Conservation (phyloP, 2,113 vertebrate genomes). For the Lepus europaeus region DNA sequence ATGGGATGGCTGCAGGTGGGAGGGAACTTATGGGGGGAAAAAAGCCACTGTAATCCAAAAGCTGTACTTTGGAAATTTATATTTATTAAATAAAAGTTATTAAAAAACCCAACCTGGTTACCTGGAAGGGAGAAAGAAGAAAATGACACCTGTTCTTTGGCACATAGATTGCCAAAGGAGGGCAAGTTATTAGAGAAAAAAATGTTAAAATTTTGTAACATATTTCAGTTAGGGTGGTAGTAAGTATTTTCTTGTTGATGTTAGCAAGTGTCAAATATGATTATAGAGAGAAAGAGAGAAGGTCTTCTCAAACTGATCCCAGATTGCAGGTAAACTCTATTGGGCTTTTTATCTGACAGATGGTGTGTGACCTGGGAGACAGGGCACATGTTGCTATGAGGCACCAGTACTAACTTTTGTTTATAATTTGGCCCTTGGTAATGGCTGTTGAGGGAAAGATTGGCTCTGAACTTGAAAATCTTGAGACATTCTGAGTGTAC, state of each 20-base stretch:
- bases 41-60: no score
- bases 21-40: no score
- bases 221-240: neutral
- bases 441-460: neutral
- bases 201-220: neutral
- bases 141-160: neutral
- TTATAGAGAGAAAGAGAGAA: no score
- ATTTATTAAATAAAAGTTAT: no score
- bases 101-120: neutral
- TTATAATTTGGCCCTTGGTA: constrained; percentile 59
- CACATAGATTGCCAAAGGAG: neutral
- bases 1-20: no score
- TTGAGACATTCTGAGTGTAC: neutral
- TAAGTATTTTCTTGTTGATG: neutral
- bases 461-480: constrained; percentile 49
- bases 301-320: no score
- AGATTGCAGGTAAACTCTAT: neutral
- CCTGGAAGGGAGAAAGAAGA: neutral
- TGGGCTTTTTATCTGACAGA: neutral
- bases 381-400: neutral
- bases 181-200: neutral
- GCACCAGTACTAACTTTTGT: neutral
- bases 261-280: neutral
- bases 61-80: no score
- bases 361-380: neutral